Conservation (phyloP, 2,113 vertebrate genomes). For the Gymnogyps californianus region DNA sequence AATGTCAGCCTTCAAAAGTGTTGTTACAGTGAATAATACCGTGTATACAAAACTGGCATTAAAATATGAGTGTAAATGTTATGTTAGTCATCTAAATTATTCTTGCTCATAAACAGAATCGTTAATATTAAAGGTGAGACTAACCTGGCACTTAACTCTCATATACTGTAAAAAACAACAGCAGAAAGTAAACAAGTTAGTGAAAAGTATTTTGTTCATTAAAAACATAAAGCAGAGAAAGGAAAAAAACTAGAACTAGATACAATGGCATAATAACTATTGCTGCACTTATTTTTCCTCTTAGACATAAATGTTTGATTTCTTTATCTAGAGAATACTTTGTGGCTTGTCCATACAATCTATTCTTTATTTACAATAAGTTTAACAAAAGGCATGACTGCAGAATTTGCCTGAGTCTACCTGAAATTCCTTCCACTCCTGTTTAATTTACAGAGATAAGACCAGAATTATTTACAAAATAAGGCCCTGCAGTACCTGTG, state of each 20-base stretch:
- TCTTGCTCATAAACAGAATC: constrained; percentile 24
- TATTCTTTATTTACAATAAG: constrained; percentile 27
- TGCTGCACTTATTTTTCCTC: neutral
- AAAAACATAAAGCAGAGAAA: constrained; percentile 10
- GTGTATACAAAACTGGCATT: neutral
- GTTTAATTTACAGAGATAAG: neutral
- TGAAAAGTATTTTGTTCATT: neutral
- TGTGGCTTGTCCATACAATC: neutral
- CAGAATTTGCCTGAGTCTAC: constrained; percentile 4
- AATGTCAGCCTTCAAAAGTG: neutral
- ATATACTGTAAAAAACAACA: constrained; percentile 3
- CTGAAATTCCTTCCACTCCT: neutral
- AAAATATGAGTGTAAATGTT: constrained; percentile 8
- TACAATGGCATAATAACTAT: neutral
- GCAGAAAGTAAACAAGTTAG: constrained; percentile 4
- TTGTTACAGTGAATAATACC: neutral
- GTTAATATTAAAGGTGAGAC: neutral
- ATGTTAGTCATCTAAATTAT: neutral
- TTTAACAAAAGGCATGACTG: neutral
- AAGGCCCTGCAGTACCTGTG: neutral
- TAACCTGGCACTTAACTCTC: neutral
- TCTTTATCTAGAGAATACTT: neutral
- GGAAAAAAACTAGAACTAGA: neutral
- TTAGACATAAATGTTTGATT: neutral
- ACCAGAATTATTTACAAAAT: neutral